A percentile compares a stretch with the other conserved stretches of the same genome.
phyloP scores from a whole-genome alignment of 1,140 invertebrate species.

The Plodia interpunctella region DNA sequence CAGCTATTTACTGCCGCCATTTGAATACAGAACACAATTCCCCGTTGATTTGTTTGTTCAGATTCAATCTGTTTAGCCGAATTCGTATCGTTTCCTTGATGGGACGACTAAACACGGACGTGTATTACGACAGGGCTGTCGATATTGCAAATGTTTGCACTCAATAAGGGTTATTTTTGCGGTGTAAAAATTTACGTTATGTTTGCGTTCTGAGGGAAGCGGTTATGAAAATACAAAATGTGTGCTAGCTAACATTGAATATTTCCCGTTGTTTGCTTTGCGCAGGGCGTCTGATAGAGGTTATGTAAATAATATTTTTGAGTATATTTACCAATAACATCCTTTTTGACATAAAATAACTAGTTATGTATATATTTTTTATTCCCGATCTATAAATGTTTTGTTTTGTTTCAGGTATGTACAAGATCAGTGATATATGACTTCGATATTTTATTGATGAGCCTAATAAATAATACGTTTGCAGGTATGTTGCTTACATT shows the following conservation, averaged over 20 bases:
- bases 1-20: constrained; percentile 32
- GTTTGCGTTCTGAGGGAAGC: constrained; percentile 10
- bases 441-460: too few relatives aligned
- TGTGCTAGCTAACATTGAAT: not conserved
- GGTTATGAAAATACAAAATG: constrained; percentile 2
- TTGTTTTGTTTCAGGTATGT: constrained; percentile 40
- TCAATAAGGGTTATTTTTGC: constrained; percentile 7
- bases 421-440: not conserved
- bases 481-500: too few relatives aligned
- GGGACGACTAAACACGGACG: constrained; percentile 8
- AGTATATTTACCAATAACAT: constrained; percentile 5
- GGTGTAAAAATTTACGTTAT: not conserved
- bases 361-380: constrained; percentile 3
- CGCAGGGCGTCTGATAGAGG: not conserved
- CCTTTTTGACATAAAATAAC: not conserved
- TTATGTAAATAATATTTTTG: constrained; percentile 6
- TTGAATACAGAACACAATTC: constrained; percentile 28
- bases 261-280: not conserved
- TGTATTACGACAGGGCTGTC: constrained; percentile 9
- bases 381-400: not conserved
- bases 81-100: constrained; percentile 23
- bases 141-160: constrained; percentile 4
- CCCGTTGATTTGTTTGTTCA: constrained; percentile 38
- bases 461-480: too few relatives aligned
- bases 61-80: constrained; percentile 25